Conservation (phyloP, 2,113 vertebrate species). For the Potamarius usumacintae region DNA sequence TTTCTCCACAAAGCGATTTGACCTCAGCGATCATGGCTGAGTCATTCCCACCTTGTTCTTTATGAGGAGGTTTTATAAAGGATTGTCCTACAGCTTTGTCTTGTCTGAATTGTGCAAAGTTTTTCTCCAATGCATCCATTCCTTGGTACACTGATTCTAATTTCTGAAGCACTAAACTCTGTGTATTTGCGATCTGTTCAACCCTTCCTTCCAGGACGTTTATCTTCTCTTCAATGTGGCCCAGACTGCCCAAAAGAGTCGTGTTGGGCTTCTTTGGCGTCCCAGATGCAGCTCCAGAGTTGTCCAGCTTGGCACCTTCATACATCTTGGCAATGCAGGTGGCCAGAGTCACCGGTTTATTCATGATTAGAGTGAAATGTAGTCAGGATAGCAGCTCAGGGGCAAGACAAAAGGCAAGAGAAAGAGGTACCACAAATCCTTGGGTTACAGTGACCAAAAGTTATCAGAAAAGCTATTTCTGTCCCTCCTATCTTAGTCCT, state of each 20-base stretch:
- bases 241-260: constrained; percentile 60
- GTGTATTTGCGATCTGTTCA: constrained; percentile 75
- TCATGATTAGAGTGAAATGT: constrained; percentile 55
- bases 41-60: constrained; percentile 20
- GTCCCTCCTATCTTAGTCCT: constrained; percentile 23
- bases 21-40: constrained; percentile 55
- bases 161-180: constrained; percentile 75
- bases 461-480: constrained; percentile 41
- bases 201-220: constrained; percentile 76
- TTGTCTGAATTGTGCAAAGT: constrained; percentile 62
- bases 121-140: constrained; percentile 72
- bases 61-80: constrained; percentile 9
- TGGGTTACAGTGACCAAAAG: constrained; percentile 24
- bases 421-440: constrained; percentile 33
- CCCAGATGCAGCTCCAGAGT: constrained; percentile 51
- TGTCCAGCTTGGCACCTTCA: constrained; percentile 59
- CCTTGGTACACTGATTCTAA: constrained; percentile 71
- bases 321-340: constrained; percentile 75
- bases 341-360: constrained; percentile 51
- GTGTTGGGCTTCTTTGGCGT: constrained; percentile 55
- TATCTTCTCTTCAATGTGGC: constrained; percentile 76
- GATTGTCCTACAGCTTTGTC: constrained; percentile 46
- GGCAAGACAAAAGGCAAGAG: constrained; percentile 8
- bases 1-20: constrained; percentile 68
- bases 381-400: constrained; percentile 48